Evolutionary conservation across 2,888 invertebrate species (phyloP).

Genomic region (Campopleginae sp.): DNA sequence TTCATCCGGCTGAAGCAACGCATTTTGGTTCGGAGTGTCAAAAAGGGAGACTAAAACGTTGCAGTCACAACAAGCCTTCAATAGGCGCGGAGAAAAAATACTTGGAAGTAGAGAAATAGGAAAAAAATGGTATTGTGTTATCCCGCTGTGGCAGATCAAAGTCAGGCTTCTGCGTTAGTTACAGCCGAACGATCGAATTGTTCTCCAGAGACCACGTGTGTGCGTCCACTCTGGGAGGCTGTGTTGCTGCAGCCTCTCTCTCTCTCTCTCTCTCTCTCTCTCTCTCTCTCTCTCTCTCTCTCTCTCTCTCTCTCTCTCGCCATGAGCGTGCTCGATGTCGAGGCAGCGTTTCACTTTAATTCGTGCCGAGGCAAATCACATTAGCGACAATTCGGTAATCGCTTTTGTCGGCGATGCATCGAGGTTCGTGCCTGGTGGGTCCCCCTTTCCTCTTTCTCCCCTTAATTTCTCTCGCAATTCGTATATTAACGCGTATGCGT

Average conservation of each 20-base stretch:
- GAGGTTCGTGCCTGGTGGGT: conserved; percentile 50
- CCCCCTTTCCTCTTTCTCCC: not conserved
- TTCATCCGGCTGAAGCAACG: not conserved
- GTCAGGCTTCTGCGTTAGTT: conserved; percentile 61
- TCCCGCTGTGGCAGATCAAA: conserved; percentile 50
- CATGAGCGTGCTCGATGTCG: not conserved
- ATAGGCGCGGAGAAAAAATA: not conserved
- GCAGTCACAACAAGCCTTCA: not conserved
- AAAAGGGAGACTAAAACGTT: not conserved
- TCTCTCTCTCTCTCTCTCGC: conserved; percentile 9
- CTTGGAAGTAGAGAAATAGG: not conserved
- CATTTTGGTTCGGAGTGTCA: not conserved
- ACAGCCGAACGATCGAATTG: conserved; percentile 63
- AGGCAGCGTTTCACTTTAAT: conserved; percentile 38
- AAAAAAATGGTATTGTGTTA: not conserved
- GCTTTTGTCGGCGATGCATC: conserved; percentile 72
- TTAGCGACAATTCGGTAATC: conserved; percentile 78
- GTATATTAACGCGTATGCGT: conserved; percentile 37
- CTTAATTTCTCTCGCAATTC: conserved; percentile 4
- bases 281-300: not conserved
- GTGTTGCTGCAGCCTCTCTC: not conserved
- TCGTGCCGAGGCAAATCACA: conserved; percentile 72
- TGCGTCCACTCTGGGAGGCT: conserved; percentile 13
- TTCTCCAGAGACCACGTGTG: conserved; percentile 45
- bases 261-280: conserved; percentile 20